Conservation (phyloP, 2,888 invertebrate species). For the Ormyrus labotus region DNA sequence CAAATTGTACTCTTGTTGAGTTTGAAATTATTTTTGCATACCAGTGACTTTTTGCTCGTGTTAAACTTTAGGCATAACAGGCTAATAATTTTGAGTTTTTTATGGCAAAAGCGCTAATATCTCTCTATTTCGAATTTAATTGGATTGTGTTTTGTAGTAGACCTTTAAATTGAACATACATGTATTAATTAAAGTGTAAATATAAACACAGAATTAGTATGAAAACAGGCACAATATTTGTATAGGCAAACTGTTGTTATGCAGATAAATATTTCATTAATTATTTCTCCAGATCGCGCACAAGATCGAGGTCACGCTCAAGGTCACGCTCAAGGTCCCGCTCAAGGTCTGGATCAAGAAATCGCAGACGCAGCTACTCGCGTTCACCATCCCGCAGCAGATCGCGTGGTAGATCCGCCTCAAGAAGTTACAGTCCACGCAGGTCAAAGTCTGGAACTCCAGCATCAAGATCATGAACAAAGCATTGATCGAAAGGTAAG, state of each 20-base stretch:
- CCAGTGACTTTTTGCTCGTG: conserved; percentile 3
- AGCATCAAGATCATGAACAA: conserved; percentile 65
- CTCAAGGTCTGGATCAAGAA: conserved; percentile 73
- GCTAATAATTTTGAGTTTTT: conserved; percentile 21
- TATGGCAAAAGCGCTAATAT: conserved; percentile 11
- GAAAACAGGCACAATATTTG: conserved; percentile 29
- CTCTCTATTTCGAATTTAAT: conserved; percentile 38
- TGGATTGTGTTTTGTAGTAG: conserved; percentile 16
- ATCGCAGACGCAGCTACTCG: conserved; percentile 74
- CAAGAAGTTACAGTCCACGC: conserved; percentile 70
- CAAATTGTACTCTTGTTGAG: neutral
- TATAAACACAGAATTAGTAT: conserved; percentile 2
- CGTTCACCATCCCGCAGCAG: conserved; percentile 83
- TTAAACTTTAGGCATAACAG: conserved; percentile 18
- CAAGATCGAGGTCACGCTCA: conserved; percentile 76
- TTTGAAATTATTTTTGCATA: neutral
- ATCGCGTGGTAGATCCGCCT: conserved; percentile 76
- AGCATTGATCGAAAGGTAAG: conserved; percentile 6
- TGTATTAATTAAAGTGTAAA: neutral
- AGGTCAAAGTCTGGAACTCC: conserved; percentile 71
- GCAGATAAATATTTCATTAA: conserved; percentile 59
- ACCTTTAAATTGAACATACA: conserved; percentile 28
- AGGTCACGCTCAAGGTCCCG: conserved; percentile 76
- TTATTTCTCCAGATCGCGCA: conserved; percentile 72
- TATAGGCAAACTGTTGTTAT: conserved; percentile 42